Percentiles rank a stretch among this genome's conserved stretches.
Conservation (phyloP, 2,888 invertebrate species). For the Acanthosepion pharaonis region DNA sequence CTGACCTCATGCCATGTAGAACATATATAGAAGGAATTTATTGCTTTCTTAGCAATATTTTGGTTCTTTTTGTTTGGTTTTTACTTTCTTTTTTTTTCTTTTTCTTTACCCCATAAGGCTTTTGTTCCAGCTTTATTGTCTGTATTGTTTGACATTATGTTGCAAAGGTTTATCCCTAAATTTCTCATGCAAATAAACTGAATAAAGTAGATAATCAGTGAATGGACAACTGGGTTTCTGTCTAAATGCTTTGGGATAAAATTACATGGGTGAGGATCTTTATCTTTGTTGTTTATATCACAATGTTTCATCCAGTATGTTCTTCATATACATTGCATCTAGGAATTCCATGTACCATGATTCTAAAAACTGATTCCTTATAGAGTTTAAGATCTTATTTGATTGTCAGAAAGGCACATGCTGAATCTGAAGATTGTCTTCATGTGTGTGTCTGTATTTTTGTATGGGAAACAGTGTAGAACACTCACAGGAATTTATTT, state of each 20-base stretch:
- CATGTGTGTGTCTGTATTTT: no score
- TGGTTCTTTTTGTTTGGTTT: not conserved
- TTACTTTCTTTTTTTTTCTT: not conserved
- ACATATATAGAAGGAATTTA: not conserved
- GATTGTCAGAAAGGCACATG: no score
- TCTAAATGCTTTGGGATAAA: not conserved
- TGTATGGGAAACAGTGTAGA: no score
- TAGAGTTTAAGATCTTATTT: not conserved
- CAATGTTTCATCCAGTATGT: no score
- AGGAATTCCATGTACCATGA: no score
- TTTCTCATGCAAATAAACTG: not conserved
- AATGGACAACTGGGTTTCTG: not conserved
- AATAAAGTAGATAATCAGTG: not conserved
- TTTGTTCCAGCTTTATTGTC: not conserved
- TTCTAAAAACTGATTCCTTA: not conserved
- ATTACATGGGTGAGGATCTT: not conserved
- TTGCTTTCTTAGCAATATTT: not conserved
- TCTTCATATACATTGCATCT: no score
- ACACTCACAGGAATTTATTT: no score
- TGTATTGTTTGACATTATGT: not conserved
- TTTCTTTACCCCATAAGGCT: not conserved
- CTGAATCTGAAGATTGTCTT: no score
- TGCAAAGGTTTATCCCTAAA: not conserved
- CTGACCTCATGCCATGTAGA: not conserved
- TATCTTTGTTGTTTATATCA: no score